Evolutionary conservation across 2,797 vertebrate species (phyloP).

Genomic region (Brachyrhaphis roseni): DNA sequence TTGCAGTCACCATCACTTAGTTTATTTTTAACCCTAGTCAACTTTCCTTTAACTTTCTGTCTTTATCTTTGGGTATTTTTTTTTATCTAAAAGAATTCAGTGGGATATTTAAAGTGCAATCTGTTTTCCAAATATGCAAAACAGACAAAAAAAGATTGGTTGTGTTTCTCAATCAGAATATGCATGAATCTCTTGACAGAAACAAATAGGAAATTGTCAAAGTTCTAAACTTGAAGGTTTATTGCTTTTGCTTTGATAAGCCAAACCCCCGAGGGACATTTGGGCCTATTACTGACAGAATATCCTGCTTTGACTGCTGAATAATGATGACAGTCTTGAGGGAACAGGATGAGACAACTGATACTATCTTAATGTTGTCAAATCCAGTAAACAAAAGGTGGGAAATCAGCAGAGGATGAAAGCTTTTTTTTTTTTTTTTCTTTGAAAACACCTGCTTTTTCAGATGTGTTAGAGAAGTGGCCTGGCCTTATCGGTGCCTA

Average conservation of each 20-base stretch:
- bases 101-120: conserved; percentile 20
- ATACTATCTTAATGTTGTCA: conserved; percentile 73
- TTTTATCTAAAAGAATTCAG: conserved; percentile 10
- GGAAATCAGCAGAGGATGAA: conserved; percentile 53
- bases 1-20: background rate
- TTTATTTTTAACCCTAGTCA: background rate
- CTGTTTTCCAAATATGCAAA: conserved; percentile 31
- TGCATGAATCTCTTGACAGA: conserved; percentile 47
- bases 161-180: conserved; percentile 49
- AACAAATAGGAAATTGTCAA: conserved; percentile 37
- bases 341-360: conserved; percentile 47
- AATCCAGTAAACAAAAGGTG: conserved; percentile 59
- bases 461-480: conserved; percentile 10
- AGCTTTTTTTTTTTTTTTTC: conserved; percentile 17
- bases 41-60: background rate
- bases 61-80: background rate
- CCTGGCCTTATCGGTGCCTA: conserved; percentile 8
- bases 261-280: conserved; percentile 51
- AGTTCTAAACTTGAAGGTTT: conserved; percentile 34
- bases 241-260: conserved; percentile 44
- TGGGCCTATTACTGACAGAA: conserved; percentile 49
- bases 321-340: conserved; percentile 62
- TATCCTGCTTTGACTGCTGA: conserved; percentile 62
- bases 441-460: conserved; percentile 29
- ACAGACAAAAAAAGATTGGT: conserved; percentile 47